Evolutionary conservation across 2,113 vertebrate species (phyloP), one percentile per base, ranked within the genome.

Genomic region (Typhlomys cinereus): DNA sequence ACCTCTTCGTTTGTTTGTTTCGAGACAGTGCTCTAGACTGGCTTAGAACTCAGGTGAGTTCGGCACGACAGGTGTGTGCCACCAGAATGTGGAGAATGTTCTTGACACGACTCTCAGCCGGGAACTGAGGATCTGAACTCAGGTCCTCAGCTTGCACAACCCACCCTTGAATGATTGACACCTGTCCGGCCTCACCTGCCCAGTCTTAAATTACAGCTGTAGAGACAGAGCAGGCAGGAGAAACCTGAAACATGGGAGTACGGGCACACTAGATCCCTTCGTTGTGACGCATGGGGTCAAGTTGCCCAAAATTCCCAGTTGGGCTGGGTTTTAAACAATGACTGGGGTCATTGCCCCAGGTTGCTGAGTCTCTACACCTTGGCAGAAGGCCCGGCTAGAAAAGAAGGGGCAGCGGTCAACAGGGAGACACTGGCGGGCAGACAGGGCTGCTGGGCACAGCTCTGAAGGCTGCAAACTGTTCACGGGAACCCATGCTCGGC

Each of bases 331-430:
- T 92, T 71, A 92, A 95, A 96, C 92, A 94, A 90, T 83, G 73
- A 31, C 89, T 69, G 27, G 95, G n/a, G 94, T 95, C 74, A 93
- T 36, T n/a, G 41, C 66, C 66, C 57, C 31, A 20, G 62, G 75
- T 71, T 36, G 96, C 95, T 96, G 96, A 96, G 94, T 96, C 96
- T 96, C 91, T 25, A 14, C 70, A 59, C 62, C 62, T 85, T 94
- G 95, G 96, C 91, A 8, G n/a, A 20, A 64, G 76, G 91, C 94
- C 96, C 66, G 80, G 74, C 7, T 44, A 34, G 57, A 79, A 59
- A 71, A 88, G 70, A 90, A 70, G 46, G 52, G 93, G 75, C 12
- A 88, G 50, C 50, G 78, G 80, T 67, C 48, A 83, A 17, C 39
- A 13, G 7, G 48, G 87, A 71, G 69, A 50, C 25, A 59, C 39